Evolutionary conservation across 2,888 invertebrate genomes (phyloP), one percentile per base, ranked within the genome.

Genomic region (Zygaena filipendulae): DNA sequence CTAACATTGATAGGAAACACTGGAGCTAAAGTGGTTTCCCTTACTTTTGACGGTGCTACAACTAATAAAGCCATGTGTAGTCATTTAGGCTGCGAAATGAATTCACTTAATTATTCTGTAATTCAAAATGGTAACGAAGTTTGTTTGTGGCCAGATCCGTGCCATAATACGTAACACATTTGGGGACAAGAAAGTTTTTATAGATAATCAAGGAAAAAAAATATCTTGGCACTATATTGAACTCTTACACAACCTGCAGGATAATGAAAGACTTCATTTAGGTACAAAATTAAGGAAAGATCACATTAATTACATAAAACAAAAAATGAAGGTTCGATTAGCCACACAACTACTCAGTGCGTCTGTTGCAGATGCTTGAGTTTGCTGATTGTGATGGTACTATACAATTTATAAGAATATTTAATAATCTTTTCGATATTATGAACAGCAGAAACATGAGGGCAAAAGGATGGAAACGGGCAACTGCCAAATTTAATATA

Each of bases 101-200:
- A 18, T 23, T 9, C 3, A 13, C 11, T 18, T 1, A 9, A 14
- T 10, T 10, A 10, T 24, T 24, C 3, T 6, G 10, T 4, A 7
- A n/a, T 11, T 3, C 7, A 16, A 6, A 3, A 19, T 11, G 7
- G 16, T 7, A 4, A 16, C 4, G 16, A 23, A 9, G 23, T 36
- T 14, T 33, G 21, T 20, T 9, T 30, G n/a, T 36, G 30, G 30
- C 32, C 32, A 13, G 36, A 31, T n/a, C 36, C 36, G 9, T 36
- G 30, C 14, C 36, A 36, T 11, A 30, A 21, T 36, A 9, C 14
- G 36, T 8, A 36, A 33, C 20, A 19, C 36, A 3, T 27, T 36
- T 7, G 29, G 9, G 2, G 36, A 36, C 9, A 19, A 21, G 20
- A 22, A 25, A 9, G 11, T 7, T 4, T 10, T 33, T 8, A 21